Evolutionary conservation across 2,797 vertebrate genomes (phyloP), one percentile per base, ranked within the genome.

Genomic region (Eulemur coronatus): DNA sequence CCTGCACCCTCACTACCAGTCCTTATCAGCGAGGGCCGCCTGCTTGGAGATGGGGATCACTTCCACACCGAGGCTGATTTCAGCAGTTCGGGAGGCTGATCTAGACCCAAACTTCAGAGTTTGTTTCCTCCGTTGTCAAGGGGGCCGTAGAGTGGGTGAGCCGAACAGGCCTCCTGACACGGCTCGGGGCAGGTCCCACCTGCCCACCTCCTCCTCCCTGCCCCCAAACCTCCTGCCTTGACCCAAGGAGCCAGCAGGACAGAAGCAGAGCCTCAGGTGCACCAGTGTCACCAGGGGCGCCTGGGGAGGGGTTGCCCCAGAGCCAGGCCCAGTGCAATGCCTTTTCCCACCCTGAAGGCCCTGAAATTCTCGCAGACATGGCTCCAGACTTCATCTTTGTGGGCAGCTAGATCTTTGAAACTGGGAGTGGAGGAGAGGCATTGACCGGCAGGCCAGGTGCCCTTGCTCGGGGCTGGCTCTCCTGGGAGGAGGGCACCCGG

Each of bases 1-100:
- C 43, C 55, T 61, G 50, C 0, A 4, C 4, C 38, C 46, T 96
- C 13, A 46, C 24, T 48, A 26, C n/a, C n/a, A 35, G 0, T 55
- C 86, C 18, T 0, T 13, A 24, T 17, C 46, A 28, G 9, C 4
- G 43, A 85, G 46, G 59, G 7, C n/a, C 2, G 5, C 59, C n/a
- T 46, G 38, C 59, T 70, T 52, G 43, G 48, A 91, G 57, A 22
- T 17, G 20, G 30, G 28, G 1, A 4, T 7, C 1, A 4, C n/a
- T 10, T 52, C n/a, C 0, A 11, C 61, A 22, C 15, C 75, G 28
- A 57, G 13, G 46, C 4, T 11, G 1, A 5, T 26, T 13, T 0
- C 7, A 52, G 17, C 18, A 28, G n/a, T 38, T 76, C 33, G n/a
- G 43, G 33, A 48, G n/a, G 5, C 20, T 43, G 5, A 0, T 28